Evolutionary conservation across 1,140 invertebrate genomes (phyloP).

Genomic region (Drosophila persimilis): DNA sequence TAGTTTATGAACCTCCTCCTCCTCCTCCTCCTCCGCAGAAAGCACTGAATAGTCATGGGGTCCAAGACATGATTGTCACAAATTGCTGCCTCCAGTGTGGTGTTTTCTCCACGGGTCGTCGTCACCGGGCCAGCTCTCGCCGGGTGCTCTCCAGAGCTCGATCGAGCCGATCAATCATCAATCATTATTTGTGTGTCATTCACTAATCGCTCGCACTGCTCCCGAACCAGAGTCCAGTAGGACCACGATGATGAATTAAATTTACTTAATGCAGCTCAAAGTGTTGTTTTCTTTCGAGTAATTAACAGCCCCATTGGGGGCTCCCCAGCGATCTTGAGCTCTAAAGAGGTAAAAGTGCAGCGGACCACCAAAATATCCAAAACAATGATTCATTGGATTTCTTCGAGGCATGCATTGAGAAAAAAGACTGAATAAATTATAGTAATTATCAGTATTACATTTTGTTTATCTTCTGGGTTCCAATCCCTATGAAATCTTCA

Average conservation of each 20-base stretch:
- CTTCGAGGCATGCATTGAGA: constrained; percentile 4
- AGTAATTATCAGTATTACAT: constrained; percentile 2
- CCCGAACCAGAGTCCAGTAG: constrained; percentile 38
- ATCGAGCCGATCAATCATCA: constrained; percentile 68
- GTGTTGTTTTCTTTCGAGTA: constrained; percentile 36
- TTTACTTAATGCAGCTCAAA: constrained; percentile 39
- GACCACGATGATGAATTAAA: constrained; percentile 60
- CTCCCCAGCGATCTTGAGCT: constrained; percentile 16
- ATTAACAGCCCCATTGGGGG: constrained; percentile 39
- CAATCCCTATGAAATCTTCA: too few species aligned
- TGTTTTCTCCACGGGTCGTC: constrained; percentile 67
- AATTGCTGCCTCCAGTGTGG: constrained; percentile 40
- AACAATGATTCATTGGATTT: constrained; percentile 43
- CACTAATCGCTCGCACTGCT: constrained; percentile 70
- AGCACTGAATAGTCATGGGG: constrained; percentile 37
- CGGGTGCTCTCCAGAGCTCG: constrained; percentile 2
- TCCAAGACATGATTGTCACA: constrained; percentile 69
- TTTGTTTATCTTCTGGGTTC: constrained; percentile 1
- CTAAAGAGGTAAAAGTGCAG: constrained; percentile 4
- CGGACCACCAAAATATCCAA: constrained; percentile 17
- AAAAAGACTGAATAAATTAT: constrained; percentile 6
- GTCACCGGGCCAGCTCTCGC: constrained; percentile 12
- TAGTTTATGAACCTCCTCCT: constrained; percentile 41
- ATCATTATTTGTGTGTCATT: constrained; percentile 78
- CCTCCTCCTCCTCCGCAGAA: background rate